Evolutionary conservation across 2,113 vertebrate species (phyloP).

Genomic region (Daboia siamensis): DNA sequence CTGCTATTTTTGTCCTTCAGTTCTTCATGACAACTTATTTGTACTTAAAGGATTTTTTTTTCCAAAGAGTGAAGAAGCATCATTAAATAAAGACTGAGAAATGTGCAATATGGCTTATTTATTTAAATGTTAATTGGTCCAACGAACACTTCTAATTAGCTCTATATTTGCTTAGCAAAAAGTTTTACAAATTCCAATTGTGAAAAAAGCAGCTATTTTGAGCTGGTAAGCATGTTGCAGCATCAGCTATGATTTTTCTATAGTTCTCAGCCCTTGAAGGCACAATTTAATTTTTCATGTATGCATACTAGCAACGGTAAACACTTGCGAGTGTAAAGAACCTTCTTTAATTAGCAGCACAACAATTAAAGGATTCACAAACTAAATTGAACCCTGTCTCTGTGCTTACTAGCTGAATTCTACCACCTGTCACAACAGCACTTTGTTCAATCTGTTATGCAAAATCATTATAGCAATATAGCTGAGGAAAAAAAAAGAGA

Average conservation of each 20-base stretch:
- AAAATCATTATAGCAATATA: conserved; percentile 95
- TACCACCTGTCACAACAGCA: conserved; percentile 99
- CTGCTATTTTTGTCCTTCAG: conserved; percentile 84
- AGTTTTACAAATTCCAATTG: conserved; percentile 93
- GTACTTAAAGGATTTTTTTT: conserved; percentile 83
- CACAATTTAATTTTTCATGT: conserved; percentile 91
- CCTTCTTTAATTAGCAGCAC: conserved; percentile 98
- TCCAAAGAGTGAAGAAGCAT: conserved; percentile 93
- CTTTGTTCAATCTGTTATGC: conserved; percentile 98
- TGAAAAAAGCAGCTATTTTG: conserved; percentile 87
- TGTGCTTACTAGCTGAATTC: conserved; percentile 96
- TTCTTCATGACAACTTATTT: conserved; percentile 83
- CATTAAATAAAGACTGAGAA: conserved; percentile 97
- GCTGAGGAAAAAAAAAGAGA: conserved; percentile 75
- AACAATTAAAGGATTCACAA: conserved; percentile 99
- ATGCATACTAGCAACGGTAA: conserved; percentile 91
- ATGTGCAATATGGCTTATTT: conserved; percentile 99
- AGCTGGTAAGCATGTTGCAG: conserved; percentile 86
- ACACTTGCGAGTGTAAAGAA: conserved; percentile 92
- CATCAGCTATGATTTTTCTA: conserved; percentile 83
- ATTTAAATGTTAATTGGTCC: conserved; percentile 91
- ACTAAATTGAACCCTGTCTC: conserved; percentile 99
- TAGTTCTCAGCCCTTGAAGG: conserved; percentile 87
- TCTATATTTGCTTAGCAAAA: conserved; percentile 97
- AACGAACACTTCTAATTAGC: conserved; percentile 99